Conservation (phyloP, 2,797 vertebrate genomes). For the Anabacerthia variegaticeps region DNA sequence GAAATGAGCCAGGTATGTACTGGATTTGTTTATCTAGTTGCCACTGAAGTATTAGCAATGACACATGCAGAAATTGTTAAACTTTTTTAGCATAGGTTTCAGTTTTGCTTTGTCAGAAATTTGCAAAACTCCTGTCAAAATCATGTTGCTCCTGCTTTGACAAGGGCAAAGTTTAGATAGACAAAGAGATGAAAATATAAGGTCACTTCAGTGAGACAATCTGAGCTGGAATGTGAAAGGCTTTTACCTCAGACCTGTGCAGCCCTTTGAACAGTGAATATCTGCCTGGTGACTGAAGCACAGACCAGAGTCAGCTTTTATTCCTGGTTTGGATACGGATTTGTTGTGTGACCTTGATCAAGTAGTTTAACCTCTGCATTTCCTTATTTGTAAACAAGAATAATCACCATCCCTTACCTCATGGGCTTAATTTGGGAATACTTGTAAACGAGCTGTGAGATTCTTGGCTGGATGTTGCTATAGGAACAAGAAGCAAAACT, state of each 20-base stretch:
- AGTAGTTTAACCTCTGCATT: constrained; percentile 24
- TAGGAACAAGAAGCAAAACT: constrained; percentile 25
- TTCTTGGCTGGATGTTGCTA: background rate
- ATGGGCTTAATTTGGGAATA: background rate
- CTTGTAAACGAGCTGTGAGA: background rate
- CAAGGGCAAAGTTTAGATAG: constrained; percentile 43
- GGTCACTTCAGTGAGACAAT: constrained; percentile 53
- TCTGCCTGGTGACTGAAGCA: background rate
- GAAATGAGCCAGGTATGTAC: background rate
- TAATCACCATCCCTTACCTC: background rate
- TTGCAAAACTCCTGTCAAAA: constrained; percentile 22
- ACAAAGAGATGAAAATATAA: constrained; percentile 58
- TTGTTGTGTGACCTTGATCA: constrained; percentile 6
- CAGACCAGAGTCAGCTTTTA: constrained; percentile 4
- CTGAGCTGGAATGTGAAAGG: background rate
- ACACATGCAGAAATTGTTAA: background rate
- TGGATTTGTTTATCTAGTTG: background rate
- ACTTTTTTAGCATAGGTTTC: background rate
- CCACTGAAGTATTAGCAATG: background rate
- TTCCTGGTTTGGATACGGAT: constrained; percentile 3
- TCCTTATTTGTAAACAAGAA: constrained; percentile 43
- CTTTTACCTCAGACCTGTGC: background rate
- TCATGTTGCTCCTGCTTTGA: background rate
- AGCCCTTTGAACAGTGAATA: background rate
- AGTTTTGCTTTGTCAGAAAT: constrained; percentile 37